Percentiles rank a stretch among this genome's conserved stretches.
Evolutionary conservation across 2,797 vertebrate species (phyloP).

Genomic region (Diplodus sargus): DNA sequence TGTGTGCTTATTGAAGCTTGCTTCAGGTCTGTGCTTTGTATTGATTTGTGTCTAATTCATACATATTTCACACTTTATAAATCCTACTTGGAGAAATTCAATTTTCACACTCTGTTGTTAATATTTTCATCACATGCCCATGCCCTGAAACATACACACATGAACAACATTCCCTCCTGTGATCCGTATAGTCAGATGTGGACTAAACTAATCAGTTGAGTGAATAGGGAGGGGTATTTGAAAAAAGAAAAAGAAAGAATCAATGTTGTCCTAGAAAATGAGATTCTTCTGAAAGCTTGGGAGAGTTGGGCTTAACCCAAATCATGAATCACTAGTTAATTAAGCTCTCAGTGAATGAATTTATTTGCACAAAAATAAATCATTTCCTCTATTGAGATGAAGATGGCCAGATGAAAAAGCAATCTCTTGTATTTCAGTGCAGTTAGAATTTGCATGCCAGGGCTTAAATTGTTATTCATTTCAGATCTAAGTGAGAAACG

Average conservation of each 20-base stretch:
- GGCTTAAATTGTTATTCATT: conserved; percentile 65
- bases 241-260: conserved; percentile 63
- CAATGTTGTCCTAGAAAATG: conserved; percentile 71
- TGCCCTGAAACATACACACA: no score
- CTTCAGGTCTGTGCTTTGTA: conserved; percentile 2
- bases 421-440: conserved; percentile 68
- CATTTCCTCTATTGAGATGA: conserved; percentile 67
- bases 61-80: no score
- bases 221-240: conserved; percentile 43
- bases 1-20: neutral
- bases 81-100: no score
- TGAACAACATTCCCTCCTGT: neutral
- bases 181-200: conserved; percentile 37
- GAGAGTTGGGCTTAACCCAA: conserved; percentile 66
- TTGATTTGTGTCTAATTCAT: neutral
- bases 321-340: conserved; percentile 77
- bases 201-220: conserved; percentile 64
- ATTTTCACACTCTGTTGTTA: no score
- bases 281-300: conserved; percentile 67
- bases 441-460: conserved; percentile 60
- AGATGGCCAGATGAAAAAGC: conserved; percentile 72
- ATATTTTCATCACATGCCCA: no score
- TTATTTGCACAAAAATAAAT: conserved; percentile 75
- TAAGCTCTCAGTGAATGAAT: conserved; percentile 71
- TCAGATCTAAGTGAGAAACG: conserved; percentile 50